These are phyloP conservation scores for Cepaea nemoralis DNA, from an alignment of 1,140 invertebrate species.

Conservation along the genomic window DNA sequence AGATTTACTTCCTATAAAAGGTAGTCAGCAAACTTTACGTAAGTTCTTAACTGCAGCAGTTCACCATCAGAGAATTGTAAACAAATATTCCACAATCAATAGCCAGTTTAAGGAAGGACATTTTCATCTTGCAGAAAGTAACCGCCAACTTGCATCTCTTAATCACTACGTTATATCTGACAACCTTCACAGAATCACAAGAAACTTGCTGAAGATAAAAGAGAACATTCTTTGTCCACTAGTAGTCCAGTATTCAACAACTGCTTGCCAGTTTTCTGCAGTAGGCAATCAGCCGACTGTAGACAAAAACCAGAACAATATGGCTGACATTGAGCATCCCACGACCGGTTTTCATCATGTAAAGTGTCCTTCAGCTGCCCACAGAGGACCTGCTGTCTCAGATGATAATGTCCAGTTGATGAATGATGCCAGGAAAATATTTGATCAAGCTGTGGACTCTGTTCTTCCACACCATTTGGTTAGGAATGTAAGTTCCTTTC, in stretches of 20 bases:
- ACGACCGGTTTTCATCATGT: background rate
- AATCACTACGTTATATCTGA: too few species aligned
- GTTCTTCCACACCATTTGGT: constrained; percentile 66
- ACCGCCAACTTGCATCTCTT: too few species aligned
- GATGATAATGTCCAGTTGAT: constrained; percentile 3
- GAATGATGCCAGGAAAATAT: constrained; percentile 48
- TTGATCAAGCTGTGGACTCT: constrained; percentile 55
- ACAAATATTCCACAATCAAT: background rate
- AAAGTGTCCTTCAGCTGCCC: background rate
- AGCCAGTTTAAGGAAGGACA: background rate
- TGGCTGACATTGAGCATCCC: background rate
- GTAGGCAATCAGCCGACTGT: background rate
- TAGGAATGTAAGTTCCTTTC: constrained; percentile 43
- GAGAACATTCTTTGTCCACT: too few species aligned
- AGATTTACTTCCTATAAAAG: too few species aligned
- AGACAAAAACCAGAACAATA: background rate
- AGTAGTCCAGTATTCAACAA: background rate
- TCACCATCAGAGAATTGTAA: too few species aligned
- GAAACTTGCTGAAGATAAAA: too few species aligned
- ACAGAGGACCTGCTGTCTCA: background rate
- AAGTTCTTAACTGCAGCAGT: too few species aligned
- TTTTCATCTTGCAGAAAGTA: too few species aligned
- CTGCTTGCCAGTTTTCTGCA: background rate
- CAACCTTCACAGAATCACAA: too few species aligned
- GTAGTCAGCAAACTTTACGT: too few species aligned